phyloP scores from a whole-genome alignment of 1,140 invertebrate species.

The Gonioctena quinquepunctata region DNA sequence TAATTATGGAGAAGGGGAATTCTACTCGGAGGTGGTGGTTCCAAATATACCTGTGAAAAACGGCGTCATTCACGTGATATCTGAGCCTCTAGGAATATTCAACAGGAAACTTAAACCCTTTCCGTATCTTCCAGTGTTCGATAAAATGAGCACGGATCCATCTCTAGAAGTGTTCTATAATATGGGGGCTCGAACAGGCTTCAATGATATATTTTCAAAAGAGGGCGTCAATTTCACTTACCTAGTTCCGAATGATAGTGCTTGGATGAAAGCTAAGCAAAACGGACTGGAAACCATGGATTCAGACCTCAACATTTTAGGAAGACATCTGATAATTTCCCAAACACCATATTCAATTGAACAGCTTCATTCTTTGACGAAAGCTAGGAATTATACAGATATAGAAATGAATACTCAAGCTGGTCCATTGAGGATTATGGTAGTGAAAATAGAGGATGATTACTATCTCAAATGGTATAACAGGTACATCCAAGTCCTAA shows the following conservation, averaged over 20 bases:
- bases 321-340: constrained; percentile 33
- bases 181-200: constrained; percentile 19
- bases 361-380: constrained; percentile 25
- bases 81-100: constrained; percentile 49
- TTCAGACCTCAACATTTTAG: constrained; percentile 20
- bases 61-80: constrained; percentile 87
- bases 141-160: constrained; percentile 33
- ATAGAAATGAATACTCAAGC: constrained; percentile 16
- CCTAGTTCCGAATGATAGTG: constrained; percentile 34
- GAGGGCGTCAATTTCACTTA: constrained; percentile 31
- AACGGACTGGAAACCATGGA: constrained; percentile 2
- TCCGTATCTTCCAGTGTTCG: constrained; percentile 32
- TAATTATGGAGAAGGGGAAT: not conserved
- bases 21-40: constrained; percentile 58
- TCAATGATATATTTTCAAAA: constrained; percentile 27
- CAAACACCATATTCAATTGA: constrained; percentile 33
- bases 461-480: constrained; percentile 34
- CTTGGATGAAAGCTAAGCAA: constrained; percentile 28
- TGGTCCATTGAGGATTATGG: constrained; percentile 11
- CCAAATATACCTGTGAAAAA: constrained; percentile 89
- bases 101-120: constrained; percentile 28
- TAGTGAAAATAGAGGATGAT: constrained; percentile 16
- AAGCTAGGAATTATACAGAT: constrained; percentile 23
- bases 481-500: constrained; percentile 28
- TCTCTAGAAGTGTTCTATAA: constrained; percentile 23